Evolutionary conservation across 1,140 invertebrate genomes (phyloP).

Genomic region (Frieseomelitta varia): DNA sequence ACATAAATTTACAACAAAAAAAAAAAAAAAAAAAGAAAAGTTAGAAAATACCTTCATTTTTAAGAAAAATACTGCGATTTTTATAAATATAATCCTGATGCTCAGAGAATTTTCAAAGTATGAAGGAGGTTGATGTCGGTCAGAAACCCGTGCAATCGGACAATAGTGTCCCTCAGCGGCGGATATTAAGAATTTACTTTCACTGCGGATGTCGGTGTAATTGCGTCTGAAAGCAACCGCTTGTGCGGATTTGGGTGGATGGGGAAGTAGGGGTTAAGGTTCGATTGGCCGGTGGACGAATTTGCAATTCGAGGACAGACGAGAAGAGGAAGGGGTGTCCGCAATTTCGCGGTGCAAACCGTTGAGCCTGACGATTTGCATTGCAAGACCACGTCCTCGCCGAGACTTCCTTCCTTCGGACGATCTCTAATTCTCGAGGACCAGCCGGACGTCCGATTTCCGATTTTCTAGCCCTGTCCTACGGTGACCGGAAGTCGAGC

Average conservation of each 20-base stretch:
- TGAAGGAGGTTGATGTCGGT: too few relatives aligned
- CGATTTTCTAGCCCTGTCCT: slow-evolving; percentile 24
- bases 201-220: background rate
- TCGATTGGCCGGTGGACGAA: slow-evolving; percentile 34
- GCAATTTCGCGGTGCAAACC: slow-evolving; percentile 59
- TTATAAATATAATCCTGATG: too few relatives aligned
- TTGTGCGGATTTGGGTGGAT: too few relatives aligned
- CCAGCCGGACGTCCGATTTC: slow-evolving; percentile 49
- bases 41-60: too few relatives aligned
- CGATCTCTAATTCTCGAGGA: slow-evolving; percentile 57
- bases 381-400: slow-evolving; percentile 50
- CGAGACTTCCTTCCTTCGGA: slow-evolving; percentile 42
- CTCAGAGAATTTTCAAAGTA: too few relatives aligned
- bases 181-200: background rate
- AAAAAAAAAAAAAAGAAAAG: too few relatives aligned
- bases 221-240: slow-evolving; percentile 39
- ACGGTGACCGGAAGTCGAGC: slow-evolving; percentile 19
- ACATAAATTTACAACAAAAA: too few relatives aligned
- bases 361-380: slow-evolving; percentile 59
- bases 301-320: slow-evolving; percentile 56
- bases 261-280: background rate
- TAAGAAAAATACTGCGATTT: too few relatives aligned
- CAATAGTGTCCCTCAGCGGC: background rate
- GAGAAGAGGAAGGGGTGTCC: slow-evolving; percentile 46
- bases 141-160: background rate